Conservation (phyloP, 2,888 invertebrate species). For the Lasiommata megera region DNA sequence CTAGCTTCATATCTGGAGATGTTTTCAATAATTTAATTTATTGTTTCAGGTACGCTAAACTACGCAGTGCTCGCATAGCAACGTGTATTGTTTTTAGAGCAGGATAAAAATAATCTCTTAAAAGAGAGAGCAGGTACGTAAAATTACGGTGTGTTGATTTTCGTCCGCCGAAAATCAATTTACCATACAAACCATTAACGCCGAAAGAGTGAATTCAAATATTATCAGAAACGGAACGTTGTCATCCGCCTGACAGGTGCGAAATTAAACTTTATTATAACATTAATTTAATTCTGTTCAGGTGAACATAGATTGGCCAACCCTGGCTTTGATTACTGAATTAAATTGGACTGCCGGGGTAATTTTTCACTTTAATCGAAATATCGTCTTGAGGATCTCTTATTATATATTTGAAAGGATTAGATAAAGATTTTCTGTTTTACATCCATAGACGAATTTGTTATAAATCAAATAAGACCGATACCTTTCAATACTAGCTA, state of each 20-base stretch:
- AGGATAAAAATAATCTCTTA: neutral
- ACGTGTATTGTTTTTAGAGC: neutral
- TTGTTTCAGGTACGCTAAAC: neutral
- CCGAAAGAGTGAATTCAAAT: conserved; percentile 31
- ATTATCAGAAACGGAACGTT: conserved; percentile 58
- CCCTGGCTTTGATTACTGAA: conserved; percentile 35
- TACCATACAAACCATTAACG: conserved; percentile 21
- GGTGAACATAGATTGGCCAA: conserved; percentile 37
- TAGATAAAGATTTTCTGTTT: no score
- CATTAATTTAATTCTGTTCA: conserved; percentile 49
- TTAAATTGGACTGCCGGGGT: conserved; percentile 38
- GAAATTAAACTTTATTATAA: conserved; percentile 63
- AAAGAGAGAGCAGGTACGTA: neutral
- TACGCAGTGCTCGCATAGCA: neutral
- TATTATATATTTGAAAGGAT: neutral
- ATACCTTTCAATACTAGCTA: no score
- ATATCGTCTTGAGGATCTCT: conserved; percentile 4
- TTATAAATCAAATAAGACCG: no score
- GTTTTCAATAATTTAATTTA: neutral
- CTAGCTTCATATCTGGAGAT: no score
- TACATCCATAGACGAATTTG: no score
- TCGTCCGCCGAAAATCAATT: conserved; percentile 25
- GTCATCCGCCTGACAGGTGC: conserved; percentile 43
- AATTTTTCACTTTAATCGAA: conserved; percentile 36
- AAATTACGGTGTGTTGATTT: no score